A percentile compares a stretch with the other conserved stretches of the same genome.
Evolutionary conservation across 2,113 vertebrate species (phyloP).

Genomic region (Anser brachyrhynchus): DNA sequence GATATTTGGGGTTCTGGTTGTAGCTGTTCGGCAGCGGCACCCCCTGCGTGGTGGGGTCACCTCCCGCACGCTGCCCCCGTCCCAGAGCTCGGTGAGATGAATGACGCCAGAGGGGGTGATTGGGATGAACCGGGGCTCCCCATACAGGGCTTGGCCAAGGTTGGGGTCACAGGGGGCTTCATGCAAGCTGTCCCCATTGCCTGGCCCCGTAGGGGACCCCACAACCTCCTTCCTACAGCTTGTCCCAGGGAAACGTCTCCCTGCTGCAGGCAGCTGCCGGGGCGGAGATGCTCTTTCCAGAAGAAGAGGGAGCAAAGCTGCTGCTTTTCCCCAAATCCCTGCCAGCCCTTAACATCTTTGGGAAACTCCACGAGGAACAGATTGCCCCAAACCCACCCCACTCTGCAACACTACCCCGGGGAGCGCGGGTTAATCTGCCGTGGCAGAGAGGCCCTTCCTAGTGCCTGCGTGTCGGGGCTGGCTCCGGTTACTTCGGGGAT

Average conservation of each 20-base stretch:
- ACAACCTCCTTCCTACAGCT: not conserved
- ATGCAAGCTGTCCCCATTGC: not conserved
- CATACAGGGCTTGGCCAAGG: not conserved
- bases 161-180: not conserved
- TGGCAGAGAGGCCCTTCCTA: not conserved
- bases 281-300: not conserved
- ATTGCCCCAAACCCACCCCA: not conserved
- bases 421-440: not conserved
- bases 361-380: not conserved
- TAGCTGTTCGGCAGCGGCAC: fast-evolving
- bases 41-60: not conserved
- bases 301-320: not conserved
- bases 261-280: fast-evolving
- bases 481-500: not conserved
- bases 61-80: fast-evolving
- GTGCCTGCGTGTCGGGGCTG: fast-evolving
- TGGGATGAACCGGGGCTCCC: not conserved
- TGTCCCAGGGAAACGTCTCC: not conserved
- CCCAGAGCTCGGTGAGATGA: not conserved
- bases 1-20: not conserved
- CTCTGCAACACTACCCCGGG: not conserved
- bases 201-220: not conserved
- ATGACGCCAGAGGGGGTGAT: fast-evolving
- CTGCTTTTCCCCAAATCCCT: not conserved
- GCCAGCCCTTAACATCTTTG: not conserved